These are phyloP conservation scores for Sceloporus undulatus DNA, from an alignment of 2,113 vertebrate species.

Conservation along the genomic window DNA sequence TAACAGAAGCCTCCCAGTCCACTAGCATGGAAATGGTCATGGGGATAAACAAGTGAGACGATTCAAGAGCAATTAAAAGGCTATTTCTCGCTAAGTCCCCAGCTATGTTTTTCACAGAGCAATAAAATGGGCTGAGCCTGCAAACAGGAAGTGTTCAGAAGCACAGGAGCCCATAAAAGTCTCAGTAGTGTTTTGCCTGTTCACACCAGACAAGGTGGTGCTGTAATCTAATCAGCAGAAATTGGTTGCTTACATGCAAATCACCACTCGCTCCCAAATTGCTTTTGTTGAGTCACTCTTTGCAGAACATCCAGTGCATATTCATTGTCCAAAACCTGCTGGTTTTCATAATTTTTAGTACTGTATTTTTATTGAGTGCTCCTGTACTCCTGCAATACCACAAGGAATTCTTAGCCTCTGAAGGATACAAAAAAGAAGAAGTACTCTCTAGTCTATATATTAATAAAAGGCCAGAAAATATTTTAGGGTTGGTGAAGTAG, in stretches of 20 bases:
- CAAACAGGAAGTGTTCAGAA: neutral
- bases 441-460: too few relatives aligned
- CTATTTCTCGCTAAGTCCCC: neutral
- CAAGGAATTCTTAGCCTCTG: neutral
- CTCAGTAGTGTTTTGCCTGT: neutral
- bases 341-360: neutral
- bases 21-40: neutral
- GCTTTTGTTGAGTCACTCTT: neutral
- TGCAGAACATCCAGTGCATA: neutral
- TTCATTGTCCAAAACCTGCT: neutral
- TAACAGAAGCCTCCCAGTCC: neutral
- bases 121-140: neutral
- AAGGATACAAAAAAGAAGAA: neutral
- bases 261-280: neutral
- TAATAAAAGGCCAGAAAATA: neutral
- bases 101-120: neutral
- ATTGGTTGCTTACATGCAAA: neutral
- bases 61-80: neutral
- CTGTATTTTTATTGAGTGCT: neutral
- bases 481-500: neutral
- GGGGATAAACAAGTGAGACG: neutral
- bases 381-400: neutral
- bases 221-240: neutral
- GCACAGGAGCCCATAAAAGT: neutral
- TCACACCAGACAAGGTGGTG: neutral